A percentile compares a stretch with the other conserved stretches of the same genome.
phyloP scores from a whole-genome alignment of 2,797 vertebrate species.

The Sarcophilus harrisii region DNA sequence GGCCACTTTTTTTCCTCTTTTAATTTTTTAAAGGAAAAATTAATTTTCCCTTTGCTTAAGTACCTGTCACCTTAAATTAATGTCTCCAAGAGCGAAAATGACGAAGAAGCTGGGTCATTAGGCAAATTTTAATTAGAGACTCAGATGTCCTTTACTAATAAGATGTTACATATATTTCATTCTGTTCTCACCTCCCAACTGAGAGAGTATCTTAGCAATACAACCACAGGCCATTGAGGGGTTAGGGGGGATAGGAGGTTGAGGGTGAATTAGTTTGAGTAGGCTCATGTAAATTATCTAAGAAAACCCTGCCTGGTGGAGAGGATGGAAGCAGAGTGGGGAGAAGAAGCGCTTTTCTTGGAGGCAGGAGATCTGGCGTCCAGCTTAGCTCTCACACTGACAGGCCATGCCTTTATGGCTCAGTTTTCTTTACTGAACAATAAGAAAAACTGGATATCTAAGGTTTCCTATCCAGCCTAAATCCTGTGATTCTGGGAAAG shows the following conservation, averaged over 20 bases:
- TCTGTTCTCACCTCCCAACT: slow-evolving; percentile 60
- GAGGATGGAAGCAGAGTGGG: not conserved
- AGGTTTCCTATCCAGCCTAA: not conserved
- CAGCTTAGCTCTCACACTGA: not conserved
- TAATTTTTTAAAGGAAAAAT: slow-evolving; percentile 84
- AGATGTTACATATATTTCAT: slow-evolving; percentile 81
- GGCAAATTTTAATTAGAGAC: slow-evolving; percentile 88
- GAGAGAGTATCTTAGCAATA: slow-evolving; percentile 21
- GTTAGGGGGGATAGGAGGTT: not conserved
- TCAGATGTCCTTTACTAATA: slow-evolving; percentile 87
- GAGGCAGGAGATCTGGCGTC: not conserved
- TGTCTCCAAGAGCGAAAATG: slow-evolving; percentile 81
- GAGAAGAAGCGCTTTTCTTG: not conserved
- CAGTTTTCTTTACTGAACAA: not conserved
- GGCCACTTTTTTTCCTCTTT: slow-evolving; percentile 74
- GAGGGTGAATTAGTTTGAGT: not conserved
- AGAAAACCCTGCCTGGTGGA: not conserved
- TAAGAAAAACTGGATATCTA: not conserved
- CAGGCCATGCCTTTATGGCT: not conserved
- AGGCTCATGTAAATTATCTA: not conserved
- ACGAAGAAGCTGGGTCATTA: slow-evolving; percentile 87
- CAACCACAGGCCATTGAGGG: not conserved
- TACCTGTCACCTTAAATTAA: slow-evolving; percentile 86
- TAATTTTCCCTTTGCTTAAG: slow-evolving; percentile 84
- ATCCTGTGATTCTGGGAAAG: not conserved